These are phyloP conservation scores for Synanceia verrucosa DNA, from an alignment of 2,797 vertebrate species.

Conservation along the genomic window DNA sequence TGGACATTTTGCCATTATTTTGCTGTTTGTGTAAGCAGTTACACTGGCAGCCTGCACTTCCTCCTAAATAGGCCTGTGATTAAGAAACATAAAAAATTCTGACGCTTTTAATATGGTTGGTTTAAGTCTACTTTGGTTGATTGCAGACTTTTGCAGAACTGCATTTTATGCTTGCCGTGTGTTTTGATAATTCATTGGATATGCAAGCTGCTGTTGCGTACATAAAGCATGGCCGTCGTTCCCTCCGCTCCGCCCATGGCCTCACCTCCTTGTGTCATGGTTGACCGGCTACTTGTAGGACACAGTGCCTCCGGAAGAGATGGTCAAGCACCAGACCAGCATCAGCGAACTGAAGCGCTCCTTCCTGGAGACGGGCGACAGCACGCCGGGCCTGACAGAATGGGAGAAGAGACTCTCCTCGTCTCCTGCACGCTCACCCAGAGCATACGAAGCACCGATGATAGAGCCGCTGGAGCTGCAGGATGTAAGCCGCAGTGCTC, in stretches of 20 bases:
- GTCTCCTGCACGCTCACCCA: slow-evolving; percentile 83
- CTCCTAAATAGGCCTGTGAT: slow-evolving; percentile 21
- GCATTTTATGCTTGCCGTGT: slow-evolving; percentile 28
- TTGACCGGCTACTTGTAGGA: slow-evolving; percentile 84
- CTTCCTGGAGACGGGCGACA: slow-evolving; percentile 90
- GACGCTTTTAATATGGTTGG: slow-evolving; percentile 27
- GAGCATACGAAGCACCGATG: slow-evolving; percentile 88
- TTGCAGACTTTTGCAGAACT: slow-evolving; percentile 23
- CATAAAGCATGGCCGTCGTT: slow-evolving; percentile 65
- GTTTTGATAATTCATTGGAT: slow-evolving; percentile 20
- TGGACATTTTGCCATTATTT: slow-evolving; percentile 23
- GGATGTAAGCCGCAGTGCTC: slow-evolving; percentile 86
- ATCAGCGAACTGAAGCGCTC: slow-evolving; percentile 96
- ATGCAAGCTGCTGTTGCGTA: slow-evolving; percentile 51
- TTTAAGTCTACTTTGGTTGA: not conserved
- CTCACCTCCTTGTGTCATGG: slow-evolving; percentile 68
- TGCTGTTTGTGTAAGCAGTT: slow-evolving; percentile 23
- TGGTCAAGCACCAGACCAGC: slow-evolving; percentile 93
- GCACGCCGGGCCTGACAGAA: slow-evolving; percentile 84
- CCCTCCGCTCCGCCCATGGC: slow-evolving; percentile 19
- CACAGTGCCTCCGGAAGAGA: slow-evolving; percentile 86
- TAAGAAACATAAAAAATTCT: not conserved
- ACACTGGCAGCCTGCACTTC: slow-evolving; percentile 34
- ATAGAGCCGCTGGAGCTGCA: slow-evolving; percentile 91
- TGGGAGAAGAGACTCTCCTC: slow-evolving; percentile 96